A percentile compares a stretch with the other conserved stretches of the same genome.
Evolutionary conservation across 1,140 invertebrate genomes (phyloP).

Genomic region (Pseudomyrmex dendroicus): DNA sequence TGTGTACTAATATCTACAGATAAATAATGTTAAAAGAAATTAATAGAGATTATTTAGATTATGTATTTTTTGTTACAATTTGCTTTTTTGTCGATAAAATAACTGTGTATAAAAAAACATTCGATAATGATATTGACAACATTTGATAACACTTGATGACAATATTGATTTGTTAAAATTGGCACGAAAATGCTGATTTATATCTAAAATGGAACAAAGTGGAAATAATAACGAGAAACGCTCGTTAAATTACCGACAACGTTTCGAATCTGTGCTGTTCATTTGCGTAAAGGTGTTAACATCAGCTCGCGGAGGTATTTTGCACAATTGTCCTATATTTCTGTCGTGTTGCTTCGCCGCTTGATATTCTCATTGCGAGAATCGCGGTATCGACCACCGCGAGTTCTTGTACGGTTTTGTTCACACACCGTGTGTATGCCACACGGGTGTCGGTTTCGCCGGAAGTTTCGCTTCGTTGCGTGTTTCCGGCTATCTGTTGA

Average conservation of each 20-base stretch:
- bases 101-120: too few species aligned
- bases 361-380: constrained; percentile 49
- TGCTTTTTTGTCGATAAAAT: too few species aligned
- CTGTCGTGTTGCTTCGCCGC: constrained; percentile 21
- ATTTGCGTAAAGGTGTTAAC: constrained; percentile 41
- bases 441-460: constrained; percentile 63
- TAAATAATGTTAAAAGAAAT: too few species aligned
- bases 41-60: too few species aligned
- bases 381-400: constrained; percentile 43
- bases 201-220: constrained; percentile 1
- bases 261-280: constrained; percentile 7
- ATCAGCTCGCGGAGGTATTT: constrained; percentile 36
- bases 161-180: too few species aligned
- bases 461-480: constrained; percentile 65
- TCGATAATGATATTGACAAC: too few species aligned
- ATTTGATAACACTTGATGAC: too few species aligned
- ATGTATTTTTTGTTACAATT: too few species aligned
- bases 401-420: constrained; percentile 58
- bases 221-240: constrained; percentile 17
- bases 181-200: not conserved
- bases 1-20: too few species aligned
- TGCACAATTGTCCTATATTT: constrained; percentile 49
- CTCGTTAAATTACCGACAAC: constrained; percentile 32
- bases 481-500: constrained; percentile 65
- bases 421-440: constrained; percentile 50